These are phyloP conservation scores for Nesometra sesokonis DNA, from an alignment of 35 echinoderm and acorn worm species.

Conservation along the genomic window DNA sequence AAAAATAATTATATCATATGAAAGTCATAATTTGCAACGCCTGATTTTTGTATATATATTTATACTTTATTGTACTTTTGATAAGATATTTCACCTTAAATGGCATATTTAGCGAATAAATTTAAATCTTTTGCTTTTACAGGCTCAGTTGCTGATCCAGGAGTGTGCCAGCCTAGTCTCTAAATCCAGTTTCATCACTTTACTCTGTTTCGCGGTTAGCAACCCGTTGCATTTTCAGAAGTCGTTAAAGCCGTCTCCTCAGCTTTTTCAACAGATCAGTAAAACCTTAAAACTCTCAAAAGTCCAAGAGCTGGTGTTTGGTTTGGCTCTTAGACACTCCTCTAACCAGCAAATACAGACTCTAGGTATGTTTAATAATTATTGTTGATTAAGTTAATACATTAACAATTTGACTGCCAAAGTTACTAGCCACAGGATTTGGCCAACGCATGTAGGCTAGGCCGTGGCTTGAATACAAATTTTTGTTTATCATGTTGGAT, in stretches of 20 bases:
- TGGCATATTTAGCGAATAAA: too few species aligned
- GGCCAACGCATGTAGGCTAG: too few species aligned
- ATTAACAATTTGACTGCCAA: too few species aligned
- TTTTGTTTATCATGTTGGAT: too few species aligned
- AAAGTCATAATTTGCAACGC: too few species aligned
- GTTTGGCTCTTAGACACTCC: constrained; percentile 79
- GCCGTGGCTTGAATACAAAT: too few species aligned
- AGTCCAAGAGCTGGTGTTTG: constrained; percentile 91
- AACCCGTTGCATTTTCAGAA: constrained; percentile 91
- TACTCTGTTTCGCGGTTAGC: constrained; percentile 84
- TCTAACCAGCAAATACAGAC: constrained; percentile 48
- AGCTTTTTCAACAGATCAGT: constrained; percentile 84
- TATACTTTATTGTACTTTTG: too few species aligned
- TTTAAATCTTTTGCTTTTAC: constrained; percentile 6
- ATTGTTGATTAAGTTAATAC: too few species aligned
- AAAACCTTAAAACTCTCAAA: constrained; percentile 74
- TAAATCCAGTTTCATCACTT: constrained; percentile 86
- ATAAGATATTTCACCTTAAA: too few species aligned
- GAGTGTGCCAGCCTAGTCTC: constrained; percentile 74
- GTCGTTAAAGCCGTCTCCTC: constrained; percentile 70
- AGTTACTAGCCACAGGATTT: too few species aligned
- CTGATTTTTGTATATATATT: too few species aligned
- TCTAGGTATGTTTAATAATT: constrained; percentile 38
- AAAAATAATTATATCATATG: too few species aligned
- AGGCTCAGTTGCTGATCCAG: constrained; percentile 86